Conservation (phyloP, 1,140 invertebrate species). For the Pachypsylla venusta region DNA sequence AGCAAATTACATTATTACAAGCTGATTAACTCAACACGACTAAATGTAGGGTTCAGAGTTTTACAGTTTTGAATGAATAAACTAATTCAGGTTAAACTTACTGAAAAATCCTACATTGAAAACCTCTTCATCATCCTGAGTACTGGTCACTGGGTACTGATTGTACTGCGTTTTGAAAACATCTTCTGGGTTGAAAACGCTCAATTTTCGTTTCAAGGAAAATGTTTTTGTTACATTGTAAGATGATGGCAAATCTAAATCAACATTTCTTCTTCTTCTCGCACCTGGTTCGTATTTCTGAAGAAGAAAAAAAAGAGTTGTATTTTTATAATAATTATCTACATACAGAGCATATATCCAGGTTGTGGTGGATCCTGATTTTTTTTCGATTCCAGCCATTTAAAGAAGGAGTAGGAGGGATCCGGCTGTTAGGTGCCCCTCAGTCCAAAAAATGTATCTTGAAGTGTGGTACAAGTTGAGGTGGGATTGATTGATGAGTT, state of each 20-base stretch:
- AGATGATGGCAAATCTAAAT: too few relatives aligned
- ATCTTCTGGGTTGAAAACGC: not conserved
- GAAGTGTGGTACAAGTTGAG: too few relatives aligned
- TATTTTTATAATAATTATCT: not conserved
- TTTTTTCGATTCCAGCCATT: not conserved
- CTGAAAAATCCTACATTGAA: constrained; percentile 5
- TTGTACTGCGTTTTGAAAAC: not conserved
- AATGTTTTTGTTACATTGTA: not conserved
- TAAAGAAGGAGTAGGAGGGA: not conserved
- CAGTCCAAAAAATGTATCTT: not conserved
- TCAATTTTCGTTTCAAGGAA: not conserved
- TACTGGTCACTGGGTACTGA: not conserved
- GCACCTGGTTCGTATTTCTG: constrained; percentile 43
- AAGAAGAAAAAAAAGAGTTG: constrained; percentile 18
- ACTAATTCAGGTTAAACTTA: too few relatives aligned
- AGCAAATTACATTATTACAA: too few relatives aligned
- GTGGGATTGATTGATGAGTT: not conserved
- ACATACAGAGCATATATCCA: not conserved
- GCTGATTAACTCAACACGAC: too few relatives aligned
- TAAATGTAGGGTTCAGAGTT: too few relatives aligned
- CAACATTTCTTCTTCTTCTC: constrained; percentile 36
- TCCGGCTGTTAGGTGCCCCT: not conserved
- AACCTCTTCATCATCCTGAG: not conserved
- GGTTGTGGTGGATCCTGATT: constrained; percentile 1
- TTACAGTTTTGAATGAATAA: too few relatives aligned